Base-by-base conservation (phyloP, 2,113 vertebrate genomes). In the Nycticorax nycticorax region DNA sequence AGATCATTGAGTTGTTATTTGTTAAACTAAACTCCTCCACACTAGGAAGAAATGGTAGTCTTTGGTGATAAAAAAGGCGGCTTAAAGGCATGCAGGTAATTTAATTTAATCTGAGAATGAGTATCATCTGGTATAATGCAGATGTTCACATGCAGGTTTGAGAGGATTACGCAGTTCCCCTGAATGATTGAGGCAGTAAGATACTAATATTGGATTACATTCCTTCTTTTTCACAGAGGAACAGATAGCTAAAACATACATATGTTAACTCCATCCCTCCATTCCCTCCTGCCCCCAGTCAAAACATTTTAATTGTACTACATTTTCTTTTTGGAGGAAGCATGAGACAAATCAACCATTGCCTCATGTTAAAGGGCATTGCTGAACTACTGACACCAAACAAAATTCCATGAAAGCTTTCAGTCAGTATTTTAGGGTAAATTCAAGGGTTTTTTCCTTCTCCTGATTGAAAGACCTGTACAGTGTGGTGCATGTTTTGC, bases 101-200 rank as follows among this genome's bases (percentile, higher is more conserved):
- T 95, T 96, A 91, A 72, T 93, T 89, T 92, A 92, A 86, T 86
- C 69, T 95, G 37, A 93, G 57, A 11, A 84, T n/a, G 69, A 85
- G 15, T 75, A 72, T 62, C 39, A 68, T 53, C 48, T 86, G 53
- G 72, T 92, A 39, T 86, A 89, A 92, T 82, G 90, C 95, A 71
- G 78, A 88, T 43, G 45, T 43, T 83, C 57, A 45, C 52, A 32
- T 30, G 59, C 43, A 88, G 50, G 48, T 93, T 93, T 87, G 68
- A 83, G 74, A 95, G 76, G 81, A 89, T 97, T 89, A 47, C 16
- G 41, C 67, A 78, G 78, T 28, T 76, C 95, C 50, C 18, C 66
- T 73, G 81, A 89, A 73, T 68, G 71, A 90, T n/a, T 79, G 91
- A 71, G 24, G 53, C 80, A 81, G 85, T 35, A 67, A 79, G 68